Base-by-base conservation (phyloP, 2,113 vertebrate genomes). In the Verasper variegatus region DNA sequence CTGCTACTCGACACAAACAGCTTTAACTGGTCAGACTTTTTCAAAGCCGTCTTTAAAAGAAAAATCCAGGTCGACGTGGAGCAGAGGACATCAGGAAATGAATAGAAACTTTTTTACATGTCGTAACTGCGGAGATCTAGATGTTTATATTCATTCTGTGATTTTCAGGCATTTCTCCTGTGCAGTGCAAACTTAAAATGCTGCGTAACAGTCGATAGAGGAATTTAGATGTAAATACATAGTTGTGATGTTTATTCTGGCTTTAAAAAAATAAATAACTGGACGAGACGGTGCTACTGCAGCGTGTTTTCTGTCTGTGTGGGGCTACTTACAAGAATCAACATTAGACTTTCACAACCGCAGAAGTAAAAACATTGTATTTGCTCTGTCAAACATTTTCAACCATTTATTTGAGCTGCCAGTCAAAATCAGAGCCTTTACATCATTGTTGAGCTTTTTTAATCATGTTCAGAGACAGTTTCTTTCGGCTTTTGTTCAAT, bases 21-120 rank as follows among this genome's bases (percentile, higher is more conserved):
- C 78, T 85, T 82, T 67, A 78, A 76, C 63, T 42, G 15, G 62
- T 82, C 64, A 2, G 47, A 65, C 61, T 76, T 26, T 31, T 31
- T 31, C 31, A 7, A 31, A 31, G 31, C 6, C 31, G 7, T 31
- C 6, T 31, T 31, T 31, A 7, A 54, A 54, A 80, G 71, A 63
- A 75, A 77, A 78, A 64, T 40, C 9, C 13, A 17, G 18, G 24
- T 59, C 12, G 64, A 67, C 51, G 15, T 18, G 49, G 42, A 74
- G 68, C 51, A 64, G 26, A 66, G 52, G 52, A 75, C 26, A 69
- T 61, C 52, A 67, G 24, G 17, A 59, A 51, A 35, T 59, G 26
- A 56, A 24, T 71, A 54, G 21, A 68, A 52, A 58, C 47, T 31
- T 73, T 15, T 31, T 6, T 31, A 20, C 67, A 51, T 10, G 64